Conservation (phyloP, 2,113 vertebrate species). For the Thalassarche chlororhynchos region DNA sequence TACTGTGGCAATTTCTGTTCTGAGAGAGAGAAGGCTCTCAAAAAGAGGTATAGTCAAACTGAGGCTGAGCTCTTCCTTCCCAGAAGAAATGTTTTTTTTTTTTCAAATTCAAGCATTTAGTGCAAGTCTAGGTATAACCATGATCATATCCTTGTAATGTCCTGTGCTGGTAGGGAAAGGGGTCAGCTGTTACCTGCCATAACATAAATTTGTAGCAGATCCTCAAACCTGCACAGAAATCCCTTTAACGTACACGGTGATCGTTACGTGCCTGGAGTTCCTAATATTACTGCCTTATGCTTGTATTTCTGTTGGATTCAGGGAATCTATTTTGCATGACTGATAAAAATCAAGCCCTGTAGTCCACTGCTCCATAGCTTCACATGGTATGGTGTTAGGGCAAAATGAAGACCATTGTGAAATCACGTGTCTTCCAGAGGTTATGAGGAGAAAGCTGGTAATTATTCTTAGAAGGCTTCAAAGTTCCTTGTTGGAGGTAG, state of each 20-base stretch:
- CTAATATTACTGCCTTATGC: background rate
- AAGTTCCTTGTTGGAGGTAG: background rate
- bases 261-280: background rate
- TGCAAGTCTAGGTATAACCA: background rate
- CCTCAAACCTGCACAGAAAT: background rate
- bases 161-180: background rate
- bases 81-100: background rate
- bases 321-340: background rate
- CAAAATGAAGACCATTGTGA: fast-evolving
- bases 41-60: background rate
- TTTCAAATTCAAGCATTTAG: background rate
- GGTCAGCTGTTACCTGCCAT: background rate
- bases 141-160: background rate
- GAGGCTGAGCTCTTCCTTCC: background rate
- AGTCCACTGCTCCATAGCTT: background rate
- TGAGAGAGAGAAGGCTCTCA: background rate
- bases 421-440: background rate
- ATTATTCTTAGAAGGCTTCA: background rate
- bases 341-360: background rate
- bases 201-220: background rate
- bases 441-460: background rate
- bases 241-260: background rate
- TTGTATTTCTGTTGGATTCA: background rate
- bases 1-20: background rate
- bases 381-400: fast-evolving